Evolutionary conservation across 1,140 invertebrate species (phyloP).

Genomic region (Rhyzopertha dominica): DNA sequence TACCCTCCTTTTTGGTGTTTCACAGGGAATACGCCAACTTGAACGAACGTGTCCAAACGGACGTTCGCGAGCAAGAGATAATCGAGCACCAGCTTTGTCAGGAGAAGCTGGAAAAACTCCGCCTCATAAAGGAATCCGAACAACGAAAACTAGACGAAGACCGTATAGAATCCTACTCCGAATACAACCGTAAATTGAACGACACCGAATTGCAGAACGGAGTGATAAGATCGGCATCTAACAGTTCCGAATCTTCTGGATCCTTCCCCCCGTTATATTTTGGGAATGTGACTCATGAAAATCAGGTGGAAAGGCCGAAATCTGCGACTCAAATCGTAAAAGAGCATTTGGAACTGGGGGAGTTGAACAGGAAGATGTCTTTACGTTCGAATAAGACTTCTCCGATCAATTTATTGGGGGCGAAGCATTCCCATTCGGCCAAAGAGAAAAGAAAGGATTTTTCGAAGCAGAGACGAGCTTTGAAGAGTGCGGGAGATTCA

Average conservation of each 20-base stretch:
- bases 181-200: conserved; percentile 34
- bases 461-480: conserved; percentile 12
- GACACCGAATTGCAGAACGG: conserved; percentile 8
- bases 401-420: conserved; percentile 26
- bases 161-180: conserved; percentile 35
- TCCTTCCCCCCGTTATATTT: conserved; percentile 31
- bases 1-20: no score
- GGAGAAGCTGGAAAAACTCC: conserved; percentile 32
- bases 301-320: conserved; percentile 40
- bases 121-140: conserved; percentile 21
- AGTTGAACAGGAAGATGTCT: conserved; percentile 15
- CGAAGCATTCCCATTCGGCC: conserved; percentile 23
- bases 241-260: conserved; percentile 24
- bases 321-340: conserved; percentile 49
- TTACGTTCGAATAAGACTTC: conserved; percentile 31
- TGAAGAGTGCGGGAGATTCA: conserved; percentile 30
- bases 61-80: conserved; percentile 52
- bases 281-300: conserved; percentile 8
- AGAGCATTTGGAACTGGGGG: conserved; percentile 46
- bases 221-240: conserved; percentile 11
- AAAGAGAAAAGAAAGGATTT: conserved; percentile 16
- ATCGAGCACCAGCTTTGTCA: conserved; percentile 45
- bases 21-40: conserved; percentile 58
- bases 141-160: conserved; percentile 23
- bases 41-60: conserved; percentile 58